phyloP scores from a whole-genome alignment of 2,888 invertebrate species.

The Buathra laborator region DNA sequence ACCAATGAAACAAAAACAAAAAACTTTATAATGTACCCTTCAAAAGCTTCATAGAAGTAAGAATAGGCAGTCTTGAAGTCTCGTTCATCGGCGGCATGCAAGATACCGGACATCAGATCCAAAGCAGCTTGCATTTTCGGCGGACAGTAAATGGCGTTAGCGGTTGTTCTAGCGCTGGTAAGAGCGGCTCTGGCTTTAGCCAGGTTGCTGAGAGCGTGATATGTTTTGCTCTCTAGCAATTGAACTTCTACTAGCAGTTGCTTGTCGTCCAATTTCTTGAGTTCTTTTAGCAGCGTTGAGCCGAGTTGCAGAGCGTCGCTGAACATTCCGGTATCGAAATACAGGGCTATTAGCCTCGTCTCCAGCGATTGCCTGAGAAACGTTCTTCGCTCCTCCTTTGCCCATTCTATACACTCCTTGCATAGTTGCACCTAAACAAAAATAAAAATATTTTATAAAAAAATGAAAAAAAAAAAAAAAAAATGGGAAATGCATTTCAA shows the following conservation, averaged over 20 bases:
- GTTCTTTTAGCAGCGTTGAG: conserved; percentile 95
- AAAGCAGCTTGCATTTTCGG: conserved; percentile 99
- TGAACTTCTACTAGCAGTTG: conserved; percentile 99
- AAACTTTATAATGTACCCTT: conserved; percentile 89
- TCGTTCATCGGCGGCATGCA: conserved; percentile 99
- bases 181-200: conserved; percentile 98
- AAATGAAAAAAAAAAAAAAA: not conserved
- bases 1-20: not conserved
- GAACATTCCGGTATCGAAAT: conserved; percentile 96
- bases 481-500: not conserved
- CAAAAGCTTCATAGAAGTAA: conserved; percentile 99
- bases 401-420: conserved; percentile 99
- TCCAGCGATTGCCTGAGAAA: conserved; percentile 98
- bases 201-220: conserved; percentile 98
- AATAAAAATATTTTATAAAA: not conserved
- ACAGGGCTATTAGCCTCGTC: conserved; percentile 97
- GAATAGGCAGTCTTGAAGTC: conserved; percentile 99
- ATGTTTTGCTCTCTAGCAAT: conserved; percentile 98
- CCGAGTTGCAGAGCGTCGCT: conserved; percentile 94
- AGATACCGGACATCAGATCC: conserved; percentile 98
- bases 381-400: conserved; percentile 98
- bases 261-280: conserved; percentile 99
- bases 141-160: conserved; percentile 99
- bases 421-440: conserved; percentile 90
- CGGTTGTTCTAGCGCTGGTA: conserved; percentile 99